These are phyloP conservation scores for Aspidoscelis tigris DNA, from an alignment of 2,113 vertebrate species.

Conservation along the genomic window DNA sequence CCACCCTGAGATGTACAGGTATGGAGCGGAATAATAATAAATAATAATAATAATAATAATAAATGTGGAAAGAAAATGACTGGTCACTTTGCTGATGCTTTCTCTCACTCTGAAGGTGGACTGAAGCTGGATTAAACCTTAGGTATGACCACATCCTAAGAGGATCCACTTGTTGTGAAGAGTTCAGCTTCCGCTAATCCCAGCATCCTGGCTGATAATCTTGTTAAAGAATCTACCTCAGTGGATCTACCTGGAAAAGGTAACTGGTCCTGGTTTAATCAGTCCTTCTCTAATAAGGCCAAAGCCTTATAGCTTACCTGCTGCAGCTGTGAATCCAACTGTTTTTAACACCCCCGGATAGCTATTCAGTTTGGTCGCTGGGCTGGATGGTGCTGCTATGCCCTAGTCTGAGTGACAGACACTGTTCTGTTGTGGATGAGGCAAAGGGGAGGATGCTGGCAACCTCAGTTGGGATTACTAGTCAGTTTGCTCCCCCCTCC, in stretches of 20 bases:
- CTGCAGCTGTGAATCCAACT: rapidly evolving
- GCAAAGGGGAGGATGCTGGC: neutral
- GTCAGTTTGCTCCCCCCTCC: neutral
- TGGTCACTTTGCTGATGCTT: too few relatives aligned
- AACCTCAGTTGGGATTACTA: slow-evolving; percentile 16
- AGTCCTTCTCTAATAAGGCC: neutral
- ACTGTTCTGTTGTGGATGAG: rapidly evolving
- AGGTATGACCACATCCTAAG: too few relatives aligned
- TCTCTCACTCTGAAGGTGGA: too few relatives aligned
- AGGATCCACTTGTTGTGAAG: neutral
- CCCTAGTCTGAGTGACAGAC: neutral
- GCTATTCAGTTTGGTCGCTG: neutral
- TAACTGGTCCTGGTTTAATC: neutral
- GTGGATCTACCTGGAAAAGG: neutral
- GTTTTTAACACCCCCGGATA: neutral
- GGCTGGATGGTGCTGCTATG: slow-evolving; percentile 13
- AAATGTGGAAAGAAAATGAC: too few relatives aligned
- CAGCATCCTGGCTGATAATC: too few relatives aligned
- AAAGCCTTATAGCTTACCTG: slow-evolving; percentile 48
- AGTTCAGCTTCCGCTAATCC: neutral
- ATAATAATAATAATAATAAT: too few relatives aligned
- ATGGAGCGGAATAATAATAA: too few relatives aligned
- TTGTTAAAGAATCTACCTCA: neutral
- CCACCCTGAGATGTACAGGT: too few relatives aligned
- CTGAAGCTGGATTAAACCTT: too few relatives aligned